Percentiles rank a stretch among this genome's conserved stretches.
Conservation (phyloP, 2,888 invertebrate species). For the Apantesis nais region DNA sequence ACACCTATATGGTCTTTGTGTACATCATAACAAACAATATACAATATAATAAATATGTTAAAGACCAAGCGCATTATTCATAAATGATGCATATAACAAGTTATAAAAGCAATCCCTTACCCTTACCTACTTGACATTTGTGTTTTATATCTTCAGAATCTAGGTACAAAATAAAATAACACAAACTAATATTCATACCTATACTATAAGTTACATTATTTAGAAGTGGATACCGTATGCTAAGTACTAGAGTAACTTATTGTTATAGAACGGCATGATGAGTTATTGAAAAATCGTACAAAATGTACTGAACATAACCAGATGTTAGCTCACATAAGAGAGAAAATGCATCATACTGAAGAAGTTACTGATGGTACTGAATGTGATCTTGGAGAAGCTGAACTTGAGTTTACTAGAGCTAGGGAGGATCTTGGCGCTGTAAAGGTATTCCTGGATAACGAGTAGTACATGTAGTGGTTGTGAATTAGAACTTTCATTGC, state of each 20-base stretch:
- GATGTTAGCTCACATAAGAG: constrained; percentile 79
- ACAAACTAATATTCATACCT: background rate
- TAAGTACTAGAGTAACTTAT: background rate
- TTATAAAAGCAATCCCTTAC: background rate
- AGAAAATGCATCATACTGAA: constrained; percentile 81
- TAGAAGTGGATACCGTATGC: background rate
- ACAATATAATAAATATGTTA: background rate
- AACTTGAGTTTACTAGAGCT: constrained; percentile 70
- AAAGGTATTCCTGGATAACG: constrained; percentile 58
- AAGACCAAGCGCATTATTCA: background rate
- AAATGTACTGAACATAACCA: constrained; percentile 81
- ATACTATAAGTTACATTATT: background rate
- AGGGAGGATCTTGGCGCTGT: constrained; percentile 71
- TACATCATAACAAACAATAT: background rate
- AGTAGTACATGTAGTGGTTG: background rate
- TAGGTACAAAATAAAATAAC: no score
- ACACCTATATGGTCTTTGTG: background rate
- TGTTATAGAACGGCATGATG: constrained; percentile 75
- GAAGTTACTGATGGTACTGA: constrained; percentile 78
- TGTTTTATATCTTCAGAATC: no score
- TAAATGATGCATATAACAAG: background rate
- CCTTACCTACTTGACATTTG: no score
- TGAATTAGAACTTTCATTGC: background rate
- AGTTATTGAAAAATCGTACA: constrained; percentile 73
- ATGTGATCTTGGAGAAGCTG: constrained; percentile 76